A percentile compares a stretch with the other conserved stretches of the same genome.
phyloP scores from a whole-genome alignment of 1,140 invertebrate species.

The Caenorhabditis elegans region WBcel235 BX284602.5:5598501-5599000 shows the following conservation, averaged over 20 bases:
- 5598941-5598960: no score
- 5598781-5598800: no score
- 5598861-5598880: no score
- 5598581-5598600: not conserved
- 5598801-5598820: no score
- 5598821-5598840: no score
- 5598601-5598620: not conserved
- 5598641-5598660: not conserved
- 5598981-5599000: not conserved
- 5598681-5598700: not conserved
- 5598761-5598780: no score
- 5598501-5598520: not conserved
- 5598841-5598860: no score
- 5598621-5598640: not conserved
- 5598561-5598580: not conserved
- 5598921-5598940: no score
- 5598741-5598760: not conserved
- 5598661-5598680: not conserved
- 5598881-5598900: no score
- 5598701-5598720: not conserved
- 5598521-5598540: not conserved
- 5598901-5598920: no score
- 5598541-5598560: not conserved
- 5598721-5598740: conserved; percentile 1
- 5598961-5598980: not conserved